Conservation (phyloP, 2,888 invertebrate genomes). For the Anagyrus pseudococci region DNA sequence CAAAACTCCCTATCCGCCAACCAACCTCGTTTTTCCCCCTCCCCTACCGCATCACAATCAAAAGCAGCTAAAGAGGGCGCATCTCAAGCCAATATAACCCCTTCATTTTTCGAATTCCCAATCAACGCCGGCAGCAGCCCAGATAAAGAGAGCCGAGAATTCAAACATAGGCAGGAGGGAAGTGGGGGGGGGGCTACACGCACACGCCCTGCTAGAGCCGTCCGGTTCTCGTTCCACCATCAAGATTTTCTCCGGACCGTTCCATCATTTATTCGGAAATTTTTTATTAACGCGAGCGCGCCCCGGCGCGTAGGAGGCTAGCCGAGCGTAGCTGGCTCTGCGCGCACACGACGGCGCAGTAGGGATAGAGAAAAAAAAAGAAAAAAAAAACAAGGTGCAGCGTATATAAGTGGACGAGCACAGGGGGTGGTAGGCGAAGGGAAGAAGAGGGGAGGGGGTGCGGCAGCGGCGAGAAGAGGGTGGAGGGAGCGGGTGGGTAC, state of each 20-base stretch:
- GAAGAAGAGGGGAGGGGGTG: constrained; percentile 40
- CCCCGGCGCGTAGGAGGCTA: constrained; percentile 4
- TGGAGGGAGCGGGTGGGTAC: constrained; percentile 19
- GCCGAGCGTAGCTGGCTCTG: constrained; percentile 3
- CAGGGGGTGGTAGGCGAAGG: constrained; percentile 28
- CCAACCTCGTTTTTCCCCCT: too few relatives aligned
- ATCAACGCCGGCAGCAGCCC: constrained; percentile 30
- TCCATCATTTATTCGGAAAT: constrained; percentile 41
- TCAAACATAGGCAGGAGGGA: constrained; percentile 24
- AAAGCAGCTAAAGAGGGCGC: constrained; percentile 37
- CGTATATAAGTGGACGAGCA: constrained; percentile 32
- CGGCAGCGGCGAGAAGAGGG: constrained; percentile 13
- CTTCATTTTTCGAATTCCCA: constrained; percentile 39
- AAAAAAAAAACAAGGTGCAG: constrained; percentile 30
- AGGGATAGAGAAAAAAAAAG: constrained; percentile 21
- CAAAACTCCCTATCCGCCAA: too few relatives aligned
- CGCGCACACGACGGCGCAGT: constrained; percentile 11
- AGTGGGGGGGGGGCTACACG: not conserved
- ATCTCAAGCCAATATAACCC: constrained; percentile 34
- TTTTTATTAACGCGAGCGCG: constrained; percentile 37
- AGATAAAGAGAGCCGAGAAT: constrained; percentile 18
- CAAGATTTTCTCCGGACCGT: constrained; percentile 13
- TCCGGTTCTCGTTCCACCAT: constrained; percentile 1
- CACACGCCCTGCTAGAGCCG: not conserved
- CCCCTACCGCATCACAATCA: constrained; percentile 31